Conservation (phyloP, 2,888 invertebrate species). For the Morinoia aosen region DNA sequence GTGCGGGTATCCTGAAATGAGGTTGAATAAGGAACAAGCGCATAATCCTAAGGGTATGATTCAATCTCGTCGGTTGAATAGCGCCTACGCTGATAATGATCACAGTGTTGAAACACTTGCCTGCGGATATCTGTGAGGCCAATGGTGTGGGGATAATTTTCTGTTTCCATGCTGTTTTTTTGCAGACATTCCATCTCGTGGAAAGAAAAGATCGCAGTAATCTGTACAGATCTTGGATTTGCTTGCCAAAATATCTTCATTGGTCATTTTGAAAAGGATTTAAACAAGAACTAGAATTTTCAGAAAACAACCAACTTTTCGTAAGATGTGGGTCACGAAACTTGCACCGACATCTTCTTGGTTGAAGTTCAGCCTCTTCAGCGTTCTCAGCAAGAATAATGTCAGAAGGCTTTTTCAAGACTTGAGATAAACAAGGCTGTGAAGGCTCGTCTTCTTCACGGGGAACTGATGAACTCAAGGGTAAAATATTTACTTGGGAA, state of each 20-base stretch:
- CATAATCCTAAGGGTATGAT: background rate
- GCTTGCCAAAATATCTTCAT: background rate
- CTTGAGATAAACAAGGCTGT: background rate
- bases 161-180: background rate
- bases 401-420: background rate
- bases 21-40: background rate
- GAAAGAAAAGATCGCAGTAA: background rate
- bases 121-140: background rate
- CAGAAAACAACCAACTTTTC: background rate
- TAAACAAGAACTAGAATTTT: background rate
- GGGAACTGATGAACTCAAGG: background rate
- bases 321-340: background rate
- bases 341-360: background rate
- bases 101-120: background rate
- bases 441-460: background rate
- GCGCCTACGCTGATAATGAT: background rate
- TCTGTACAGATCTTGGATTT: background rate
- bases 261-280: background rate
- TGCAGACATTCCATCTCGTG: background rate
- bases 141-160: background rate
- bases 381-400: background rate
- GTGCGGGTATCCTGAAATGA: background rate
- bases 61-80: background rate
- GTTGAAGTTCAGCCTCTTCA: background rate
- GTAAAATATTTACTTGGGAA: slow-evolving; percentile 50